phyloP scores from a whole-genome alignment of 2,113 vertebrate genomes.

The Motacilla alba region DNA sequence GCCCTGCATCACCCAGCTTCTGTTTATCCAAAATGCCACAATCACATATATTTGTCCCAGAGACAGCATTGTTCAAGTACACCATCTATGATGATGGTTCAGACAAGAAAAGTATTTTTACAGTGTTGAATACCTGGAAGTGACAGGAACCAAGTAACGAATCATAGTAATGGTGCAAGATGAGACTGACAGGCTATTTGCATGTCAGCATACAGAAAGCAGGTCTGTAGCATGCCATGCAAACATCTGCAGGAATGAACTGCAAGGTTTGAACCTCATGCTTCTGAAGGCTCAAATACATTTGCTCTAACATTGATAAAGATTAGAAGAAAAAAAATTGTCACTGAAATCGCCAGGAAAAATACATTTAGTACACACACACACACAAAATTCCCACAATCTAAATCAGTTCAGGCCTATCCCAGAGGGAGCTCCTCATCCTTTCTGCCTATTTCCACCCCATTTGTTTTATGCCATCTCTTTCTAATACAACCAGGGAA shows the following conservation, averaged over 20 bases:
- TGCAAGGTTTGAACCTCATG: background rate
- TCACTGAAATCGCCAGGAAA: background rate
- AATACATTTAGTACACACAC: background rate
- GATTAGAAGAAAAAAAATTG: background rate
- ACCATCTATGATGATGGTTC: background rate
- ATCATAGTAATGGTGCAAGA: background rate
- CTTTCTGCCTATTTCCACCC: constrained; percentile 52
- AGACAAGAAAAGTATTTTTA: background rate
- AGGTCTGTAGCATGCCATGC: background rate
- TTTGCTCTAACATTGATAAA: background rate
- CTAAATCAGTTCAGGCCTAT: constrained; percentile 54
- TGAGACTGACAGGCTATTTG: background rate
- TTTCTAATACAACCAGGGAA: constrained; percentile 65
- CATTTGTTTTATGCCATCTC: constrained; percentile 60
- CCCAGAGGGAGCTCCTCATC: constrained; percentile 28
- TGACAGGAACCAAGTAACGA: background rate
- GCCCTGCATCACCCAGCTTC: background rate
- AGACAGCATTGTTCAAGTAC: background rate
- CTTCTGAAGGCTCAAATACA: background rate
- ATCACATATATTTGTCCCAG: background rate
- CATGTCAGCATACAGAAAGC: background rate
- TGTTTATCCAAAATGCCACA: background rate
- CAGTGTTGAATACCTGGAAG: background rate
- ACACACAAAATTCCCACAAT: background rate
- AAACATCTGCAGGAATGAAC: background rate